Percentiles rank a stretch among this genome's conserved stretches.
Evolutionary conservation across 2,888 invertebrate species (phyloP).

Genomic region (Philaethria dido): DNA sequence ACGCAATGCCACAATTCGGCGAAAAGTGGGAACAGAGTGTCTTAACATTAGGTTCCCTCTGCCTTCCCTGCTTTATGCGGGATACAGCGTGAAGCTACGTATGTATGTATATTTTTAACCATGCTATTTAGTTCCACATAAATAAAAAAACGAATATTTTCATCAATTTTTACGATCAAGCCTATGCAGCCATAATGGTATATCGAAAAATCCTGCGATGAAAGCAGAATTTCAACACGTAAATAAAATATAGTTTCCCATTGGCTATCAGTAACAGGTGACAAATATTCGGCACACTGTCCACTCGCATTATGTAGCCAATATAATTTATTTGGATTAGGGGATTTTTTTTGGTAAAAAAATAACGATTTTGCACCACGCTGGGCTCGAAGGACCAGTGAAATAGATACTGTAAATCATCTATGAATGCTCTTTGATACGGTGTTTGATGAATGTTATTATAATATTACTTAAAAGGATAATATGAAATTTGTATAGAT

Average conservation of each 20-base stretch:
- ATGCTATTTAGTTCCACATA: conserved; percentile 1
- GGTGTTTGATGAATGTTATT: conserved; percentile 14
- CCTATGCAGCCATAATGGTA: conserved; percentile 21
- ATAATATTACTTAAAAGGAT: conserved; percentile 7
- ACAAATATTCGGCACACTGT: conserved; percentile 44
- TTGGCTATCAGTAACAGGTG: conserved; percentile 45
- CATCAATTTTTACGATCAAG: conserved; percentile 18
- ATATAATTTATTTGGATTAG: conserved; percentile 74
- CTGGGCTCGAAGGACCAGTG: conserved; percentile 10
- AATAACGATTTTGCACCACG: conserved; percentile 46
- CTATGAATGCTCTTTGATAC: conserved; percentile 16
- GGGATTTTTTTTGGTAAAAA: conserved; percentile 65
- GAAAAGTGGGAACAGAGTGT: no score
- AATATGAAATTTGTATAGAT: background rate
- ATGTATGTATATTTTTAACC: no score
- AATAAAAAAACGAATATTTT: background rate
- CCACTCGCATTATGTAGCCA: conserved; percentile 54
- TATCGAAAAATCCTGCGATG: conserved; percentile 19
- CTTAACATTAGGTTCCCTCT: no score
- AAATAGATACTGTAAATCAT: conserved; percentile 35
- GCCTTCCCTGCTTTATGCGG: no score
- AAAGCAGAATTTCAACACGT: conserved; percentile 35
- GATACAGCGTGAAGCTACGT: no score
- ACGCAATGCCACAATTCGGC: no score
- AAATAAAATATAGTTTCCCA: conserved; percentile 46